These are phyloP conservation scores for Melanerpes aurifrons DNA, from an alignment of 2,113 vertebrate species.

Conservation along the genomic window DNA sequence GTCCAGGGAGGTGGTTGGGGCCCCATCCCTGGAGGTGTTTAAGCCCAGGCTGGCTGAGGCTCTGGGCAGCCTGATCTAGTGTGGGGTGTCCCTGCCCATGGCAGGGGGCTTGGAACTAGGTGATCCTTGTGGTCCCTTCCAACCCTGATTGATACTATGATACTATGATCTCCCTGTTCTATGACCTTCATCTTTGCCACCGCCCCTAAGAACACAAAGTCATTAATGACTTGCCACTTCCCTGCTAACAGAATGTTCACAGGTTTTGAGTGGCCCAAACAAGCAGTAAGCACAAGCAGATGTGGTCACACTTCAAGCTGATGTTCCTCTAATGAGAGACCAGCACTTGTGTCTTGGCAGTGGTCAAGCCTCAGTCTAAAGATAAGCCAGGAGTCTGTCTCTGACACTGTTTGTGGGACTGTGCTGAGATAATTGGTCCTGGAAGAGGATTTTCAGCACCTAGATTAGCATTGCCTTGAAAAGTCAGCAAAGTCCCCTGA, in stretches of 20 bases:
- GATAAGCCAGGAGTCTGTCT: not conserved
- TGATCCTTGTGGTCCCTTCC: no score
- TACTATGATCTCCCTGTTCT: slow-evolving; percentile 1
- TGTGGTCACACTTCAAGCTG: not conserved
- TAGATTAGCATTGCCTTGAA: no score
- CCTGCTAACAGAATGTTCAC: not conserved
- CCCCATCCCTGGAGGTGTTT: no score
- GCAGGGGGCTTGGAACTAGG: no score
- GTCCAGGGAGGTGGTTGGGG: no score
- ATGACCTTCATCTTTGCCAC: slow-evolving; percentile 45
- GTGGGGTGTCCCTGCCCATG: no score
- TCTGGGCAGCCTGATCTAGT: no score
- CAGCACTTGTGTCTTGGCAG: not conserved
- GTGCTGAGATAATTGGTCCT: no score
- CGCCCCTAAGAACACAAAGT: not conserved
- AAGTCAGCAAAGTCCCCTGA: no score
- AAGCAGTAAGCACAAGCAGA: slow-evolving; percentile 50
- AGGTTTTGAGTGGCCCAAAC: slow-evolving; percentile 29
- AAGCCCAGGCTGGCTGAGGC: no score
- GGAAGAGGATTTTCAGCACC: no score
- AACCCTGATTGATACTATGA: no score
- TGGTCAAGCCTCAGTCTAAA: not conserved
- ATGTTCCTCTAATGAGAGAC: slow-evolving; percentile 25
- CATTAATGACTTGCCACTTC: slow-evolving; percentile 36
- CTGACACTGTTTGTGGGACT: not conserved